Evolutionary conservation across 2,888 invertebrate species (phyloP), one percentile per base, ranked within the genome.

Genomic region (Rhodophaea formosa): DNA sequence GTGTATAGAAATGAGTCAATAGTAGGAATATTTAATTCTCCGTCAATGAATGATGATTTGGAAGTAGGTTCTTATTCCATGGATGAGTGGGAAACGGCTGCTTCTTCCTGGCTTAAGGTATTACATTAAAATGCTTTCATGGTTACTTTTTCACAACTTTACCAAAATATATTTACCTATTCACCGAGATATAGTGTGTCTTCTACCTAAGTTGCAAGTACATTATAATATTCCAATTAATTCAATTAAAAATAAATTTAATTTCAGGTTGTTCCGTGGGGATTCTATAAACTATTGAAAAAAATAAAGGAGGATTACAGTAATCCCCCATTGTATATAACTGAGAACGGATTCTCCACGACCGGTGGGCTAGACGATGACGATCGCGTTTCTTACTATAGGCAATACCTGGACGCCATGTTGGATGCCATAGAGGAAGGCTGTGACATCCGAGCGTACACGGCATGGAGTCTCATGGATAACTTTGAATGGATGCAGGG

Each of bases 401-500:
- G 79, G 60, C 60, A 62, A 6, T 82, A 86, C 62, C 65, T 90
- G 35, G 62, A 70, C 14, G 79, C 79, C 54, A 60, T 86, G 60
- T 53, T 84, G 49, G 70, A 81, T 32, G 86, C 86, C 5, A 71
- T 85, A 0, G 74, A 79, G 30, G 82, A 84, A 29, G 80, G 79
- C 0, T 82, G 80, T 53, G 74, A 86, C 56, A 71, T 89, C 2
- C 64, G 61, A 44, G 91, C 87, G 0, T 93, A 93, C 72, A 85
- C 88, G 0, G 84, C 85, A n/a, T 93, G 93, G 93, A 91, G 92
- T 45, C 74, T 93, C 0, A 79, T 93, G 77, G 94, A 94, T 67
- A 93, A 92, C 67, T 92, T 93, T 65, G 93, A 93, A 72, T 93
- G 93, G 93, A 67, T 72, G 10, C 62, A 68, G 46, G 93, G 93